Evolutionary conservation across 2,113 vertebrate species (phyloP).

Genomic region (Hippocampus barbouri): DNA sequence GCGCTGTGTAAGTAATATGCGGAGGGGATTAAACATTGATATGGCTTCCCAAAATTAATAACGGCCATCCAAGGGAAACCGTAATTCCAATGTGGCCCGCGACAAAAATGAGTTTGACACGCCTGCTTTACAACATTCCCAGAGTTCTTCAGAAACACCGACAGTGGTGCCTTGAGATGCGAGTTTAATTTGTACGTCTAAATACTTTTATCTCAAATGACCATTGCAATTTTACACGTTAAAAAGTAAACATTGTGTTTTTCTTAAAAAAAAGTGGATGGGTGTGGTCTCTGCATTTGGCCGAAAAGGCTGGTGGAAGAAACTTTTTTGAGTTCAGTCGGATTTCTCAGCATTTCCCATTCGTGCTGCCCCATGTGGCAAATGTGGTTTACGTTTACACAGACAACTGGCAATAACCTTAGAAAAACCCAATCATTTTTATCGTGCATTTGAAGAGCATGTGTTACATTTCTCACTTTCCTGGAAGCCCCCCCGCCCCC

Average conservation of each 20-base stretch:
- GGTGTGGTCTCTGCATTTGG: conserved; percentile 25
- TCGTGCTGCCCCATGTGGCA: conserved; percentile 20
- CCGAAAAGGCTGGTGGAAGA: conserved; percentile 27
- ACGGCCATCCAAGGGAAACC: no score
- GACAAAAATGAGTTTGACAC: no score
- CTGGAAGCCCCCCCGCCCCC: conserved; percentile 9
- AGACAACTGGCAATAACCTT: conserved; percentile 31
- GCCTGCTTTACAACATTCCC: no score
- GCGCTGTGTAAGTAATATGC: no score
- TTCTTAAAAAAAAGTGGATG: neutral
- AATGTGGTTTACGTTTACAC: conserved; percentile 51
- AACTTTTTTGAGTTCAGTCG: conserved; percentile 26
- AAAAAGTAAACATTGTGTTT: neutral
- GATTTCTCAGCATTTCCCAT: conserved; percentile 27
- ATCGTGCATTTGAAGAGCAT: conserved; percentile 20
- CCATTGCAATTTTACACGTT: neutral
- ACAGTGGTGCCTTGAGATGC: no score
- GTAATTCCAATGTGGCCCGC: no score
- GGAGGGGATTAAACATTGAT: no score
- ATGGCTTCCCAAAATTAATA: no score
- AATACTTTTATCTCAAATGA: no score
- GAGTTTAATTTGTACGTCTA: no score
- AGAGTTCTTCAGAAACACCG: no score
- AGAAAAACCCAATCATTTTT: conserved; percentile 42
- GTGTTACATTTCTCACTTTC: conserved; percentile 40